Conservation (phyloP, 2,888 invertebrate species). For the Cephus pulcher region DNA sequence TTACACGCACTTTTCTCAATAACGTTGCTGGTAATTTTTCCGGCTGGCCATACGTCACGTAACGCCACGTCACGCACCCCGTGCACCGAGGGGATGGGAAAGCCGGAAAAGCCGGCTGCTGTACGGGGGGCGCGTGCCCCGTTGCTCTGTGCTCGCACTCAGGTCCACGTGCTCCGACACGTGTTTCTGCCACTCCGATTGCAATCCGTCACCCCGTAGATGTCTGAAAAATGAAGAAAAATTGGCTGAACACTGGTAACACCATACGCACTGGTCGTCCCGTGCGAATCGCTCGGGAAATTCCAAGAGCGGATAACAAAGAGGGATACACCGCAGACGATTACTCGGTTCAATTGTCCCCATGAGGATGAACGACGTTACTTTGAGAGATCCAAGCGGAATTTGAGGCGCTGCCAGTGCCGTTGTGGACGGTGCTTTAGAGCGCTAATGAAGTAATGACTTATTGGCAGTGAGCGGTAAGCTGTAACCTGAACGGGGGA, state of each 20-base stretch:
- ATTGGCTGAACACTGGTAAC: neutral
- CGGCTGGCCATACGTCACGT: conserved; percentile 17
- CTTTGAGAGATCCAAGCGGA: too few species aligned
- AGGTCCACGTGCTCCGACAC: conserved; percentile 26
- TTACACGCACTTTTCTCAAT: conserved; percentile 5
- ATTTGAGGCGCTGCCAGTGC: neutral
- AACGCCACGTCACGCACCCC: conserved; percentile 25
- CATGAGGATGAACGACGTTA: too few species aligned
- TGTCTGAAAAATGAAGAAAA: conserved; percentile 24
- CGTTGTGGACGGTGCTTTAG: conserved; percentile 29
- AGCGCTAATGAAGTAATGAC: conserved; percentile 52
- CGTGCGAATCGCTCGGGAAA: too few species aligned
- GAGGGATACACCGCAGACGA: too few species aligned
- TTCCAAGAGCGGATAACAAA: too few species aligned
- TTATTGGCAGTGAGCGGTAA: conserved; percentile 47
- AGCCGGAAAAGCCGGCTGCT: too few species aligned
- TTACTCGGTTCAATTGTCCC: too few species aligned
- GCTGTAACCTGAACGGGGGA: neutral
- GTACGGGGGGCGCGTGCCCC: too few species aligned
- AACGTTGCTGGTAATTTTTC: conserved; percentile 15
- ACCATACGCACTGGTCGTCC: too few species aligned
- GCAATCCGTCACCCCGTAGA: conserved; percentile 16
- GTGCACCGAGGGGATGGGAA: neutral
- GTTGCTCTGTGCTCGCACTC: neutral
- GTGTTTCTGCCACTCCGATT: conserved; percentile 7